phyloP scores from a whole-genome alignment of 2,888 invertebrate species.

The Sclerodermus sp. region DNA sequence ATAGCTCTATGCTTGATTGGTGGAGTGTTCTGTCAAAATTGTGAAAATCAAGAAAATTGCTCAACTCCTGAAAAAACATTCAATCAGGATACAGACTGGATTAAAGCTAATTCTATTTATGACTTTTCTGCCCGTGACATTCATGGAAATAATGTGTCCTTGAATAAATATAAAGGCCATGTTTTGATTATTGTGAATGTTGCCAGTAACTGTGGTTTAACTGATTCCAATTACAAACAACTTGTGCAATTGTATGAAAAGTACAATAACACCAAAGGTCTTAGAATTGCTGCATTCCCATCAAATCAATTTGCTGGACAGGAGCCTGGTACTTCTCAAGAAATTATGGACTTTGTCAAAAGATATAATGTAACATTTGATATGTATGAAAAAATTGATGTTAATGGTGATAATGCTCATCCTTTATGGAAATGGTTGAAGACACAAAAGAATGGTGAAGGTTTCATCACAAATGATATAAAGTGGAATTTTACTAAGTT shows the following conservation, averaged over 20 bases:
- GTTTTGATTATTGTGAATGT: slow-evolving; percentile 85
- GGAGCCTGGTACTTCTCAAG: slow-evolving; percentile 53
- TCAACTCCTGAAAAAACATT: slow-evolving; percentile 19
- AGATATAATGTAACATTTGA: slow-evolving; percentile 52
- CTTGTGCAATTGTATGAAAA: slow-evolving; percentile 73
- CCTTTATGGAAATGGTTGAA: slow-evolving; percentile 58
- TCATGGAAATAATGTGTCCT: slow-evolving; percentile 75
- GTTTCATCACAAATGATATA: slow-evolving; percentile 66
- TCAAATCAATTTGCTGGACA: slow-evolving; percentile 67
- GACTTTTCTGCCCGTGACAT: slow-evolving; percentile 83
- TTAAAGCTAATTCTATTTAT: slow-evolving; percentile 72
- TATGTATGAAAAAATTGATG: slow-evolving; percentile 53
- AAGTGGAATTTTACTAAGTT: slow-evolving; percentile 90
- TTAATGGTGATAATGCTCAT: slow-evolving; percentile 56
- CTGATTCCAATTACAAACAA: slow-evolving; percentile 79
- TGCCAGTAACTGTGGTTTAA: slow-evolving; percentile 83
- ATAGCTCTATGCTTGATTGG: background rate
- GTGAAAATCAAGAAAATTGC: background rate
- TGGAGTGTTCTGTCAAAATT: background rate
- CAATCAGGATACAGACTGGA: slow-evolving; percentile 59
- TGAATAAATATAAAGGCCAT: slow-evolving; percentile 78
- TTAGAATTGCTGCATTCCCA: slow-evolving; percentile 69
- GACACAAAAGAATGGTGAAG: slow-evolving; percentile 50
- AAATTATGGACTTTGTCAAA: slow-evolving; percentile 48
- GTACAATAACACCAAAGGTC: slow-evolving; percentile 68